Conservation (phyloP, 2,888 invertebrate genomes). For the Leptodirus hochenwartii region DNA sequence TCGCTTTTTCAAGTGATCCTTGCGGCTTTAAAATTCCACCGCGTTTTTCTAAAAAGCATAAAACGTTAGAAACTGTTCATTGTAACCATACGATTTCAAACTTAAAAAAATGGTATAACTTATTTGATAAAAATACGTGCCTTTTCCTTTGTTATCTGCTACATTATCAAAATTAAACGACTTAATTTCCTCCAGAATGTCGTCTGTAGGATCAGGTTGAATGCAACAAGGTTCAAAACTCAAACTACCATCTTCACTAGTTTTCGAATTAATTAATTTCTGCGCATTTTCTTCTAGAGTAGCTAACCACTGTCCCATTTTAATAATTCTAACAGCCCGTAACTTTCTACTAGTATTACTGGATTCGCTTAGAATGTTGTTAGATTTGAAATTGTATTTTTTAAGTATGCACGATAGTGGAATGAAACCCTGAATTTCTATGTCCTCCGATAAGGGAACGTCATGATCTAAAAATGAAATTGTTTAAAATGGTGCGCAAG, state of each 20-base stretch:
- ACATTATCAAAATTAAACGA: constrained; percentile 30
- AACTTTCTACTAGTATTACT: too few relatives aligned
- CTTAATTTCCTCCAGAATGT: constrained; percentile 35
- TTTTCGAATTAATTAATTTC: constrained; percentile 14
- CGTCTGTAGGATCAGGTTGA: constrained; percentile 29
- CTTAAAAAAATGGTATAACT: background rate
- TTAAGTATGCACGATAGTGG: constrained; percentile 45
- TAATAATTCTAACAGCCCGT: too few relatives aligned
- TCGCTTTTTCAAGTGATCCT: constrained; percentile 46
- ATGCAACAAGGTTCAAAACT: constrained; percentile 26
- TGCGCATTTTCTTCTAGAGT: constrained; percentile 27
- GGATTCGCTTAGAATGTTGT: too few relatives aligned
- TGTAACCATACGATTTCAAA: background rate
- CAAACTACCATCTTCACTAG: constrained; percentile 17
- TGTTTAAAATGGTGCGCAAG: too few relatives aligned
- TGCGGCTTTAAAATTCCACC: constrained; percentile 52
- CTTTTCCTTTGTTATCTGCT: constrained; percentile 1
- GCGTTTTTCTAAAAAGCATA: constrained; percentile 18
- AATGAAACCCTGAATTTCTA: constrained; percentile 60
- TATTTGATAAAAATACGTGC: background rate
- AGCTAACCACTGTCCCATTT: constrained; percentile 31
- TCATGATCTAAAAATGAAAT: constrained; percentile 31
- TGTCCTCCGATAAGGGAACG: constrained; percentile 60
- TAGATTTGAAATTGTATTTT: constrained; percentile 32
- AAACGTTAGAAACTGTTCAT: background rate